Percentiles rank a stretch among this genome's conserved stretches.
Evolutionary conservation across 2,888 invertebrate genomes (phyloP).

Genomic region (Didymodactylos carnosus): DNA sequence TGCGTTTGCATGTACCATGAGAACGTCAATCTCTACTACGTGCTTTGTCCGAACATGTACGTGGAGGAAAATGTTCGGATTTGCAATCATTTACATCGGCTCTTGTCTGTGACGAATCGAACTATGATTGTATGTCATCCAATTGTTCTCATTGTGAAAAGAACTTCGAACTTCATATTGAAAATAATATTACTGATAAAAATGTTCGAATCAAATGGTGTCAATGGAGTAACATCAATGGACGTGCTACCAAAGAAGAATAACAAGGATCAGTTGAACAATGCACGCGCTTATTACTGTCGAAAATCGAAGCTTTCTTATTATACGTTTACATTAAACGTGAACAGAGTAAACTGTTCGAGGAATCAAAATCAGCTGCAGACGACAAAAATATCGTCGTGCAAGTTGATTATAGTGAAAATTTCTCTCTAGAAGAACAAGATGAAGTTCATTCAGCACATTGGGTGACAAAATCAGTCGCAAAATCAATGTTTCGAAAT

Average conservation of each 20-base stretch:
- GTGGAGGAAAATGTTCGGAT: background rate
- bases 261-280: background rate
- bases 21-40: slow-evolving; percentile 13
- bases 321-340: slow-evolving; percentile 12
- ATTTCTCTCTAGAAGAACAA: slow-evolving; percentile 4
- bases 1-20: slow-evolving; percentile 12
- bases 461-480: slow-evolving; percentile 7
- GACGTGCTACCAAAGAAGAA: slow-evolving; percentile 1
- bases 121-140: slow-evolving; percentile 9
- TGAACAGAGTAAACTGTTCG: slow-evolving; percentile 1
- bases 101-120: background rate
- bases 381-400: background rate
- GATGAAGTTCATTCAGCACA: slow-evolving; percentile 15
- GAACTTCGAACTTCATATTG: background rate
- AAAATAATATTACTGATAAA: background rate
- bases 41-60: background rate
- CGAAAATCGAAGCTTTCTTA: background rate
- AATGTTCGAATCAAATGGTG: background rate
- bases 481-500: background rate
- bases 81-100: background rate
- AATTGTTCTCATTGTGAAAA: slow-evolving; percentile 4
- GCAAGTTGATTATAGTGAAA: slow-evolving; percentile 15
- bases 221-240: slow-evolving; percentile 4
- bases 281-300: background rate
- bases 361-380: background rate